Conservation (phyloP, 2,113 vertebrate genomes). For the Pituophis catenifer region DNA sequence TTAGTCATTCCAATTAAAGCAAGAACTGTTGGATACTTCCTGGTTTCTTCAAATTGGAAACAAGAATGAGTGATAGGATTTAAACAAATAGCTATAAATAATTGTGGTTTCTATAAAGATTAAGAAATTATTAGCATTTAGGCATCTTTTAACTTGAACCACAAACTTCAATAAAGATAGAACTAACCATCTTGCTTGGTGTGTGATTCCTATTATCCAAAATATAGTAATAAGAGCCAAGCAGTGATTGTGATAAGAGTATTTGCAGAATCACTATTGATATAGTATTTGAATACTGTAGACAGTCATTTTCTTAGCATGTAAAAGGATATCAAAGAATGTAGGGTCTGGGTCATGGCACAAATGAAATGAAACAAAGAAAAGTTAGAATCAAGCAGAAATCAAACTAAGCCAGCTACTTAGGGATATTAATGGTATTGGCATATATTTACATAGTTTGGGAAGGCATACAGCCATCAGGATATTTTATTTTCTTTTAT, state of each 20-base stretch:
- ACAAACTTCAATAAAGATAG: neutral
- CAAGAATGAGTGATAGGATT: constrained; percentile 4
- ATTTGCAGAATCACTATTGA: neutral
- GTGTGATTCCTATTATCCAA: neutral
- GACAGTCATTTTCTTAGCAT: neutral
- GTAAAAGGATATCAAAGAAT: neutral
- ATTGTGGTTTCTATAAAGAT: neutral
- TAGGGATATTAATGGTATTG: neutral
- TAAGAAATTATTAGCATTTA: neutral
- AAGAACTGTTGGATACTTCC: constrained; percentile 30
- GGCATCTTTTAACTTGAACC: neutral
- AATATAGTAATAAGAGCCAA: neutral
- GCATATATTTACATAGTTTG: neutral
- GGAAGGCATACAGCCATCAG: neutral
- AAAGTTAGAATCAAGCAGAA: neutral
- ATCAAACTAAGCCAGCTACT: neutral
- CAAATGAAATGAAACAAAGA: neutral
- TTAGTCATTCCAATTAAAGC: neutral
- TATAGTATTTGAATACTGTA: neutral
- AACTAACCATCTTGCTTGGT: neutral
- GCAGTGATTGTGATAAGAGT: neutral
- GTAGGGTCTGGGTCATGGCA: neutral
- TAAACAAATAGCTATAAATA: neutral
- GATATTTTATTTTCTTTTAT: neutral
- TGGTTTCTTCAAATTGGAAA: constrained; percentile 12